These are phyloP conservation scores for Cygnus atratus DNA, from an alignment of 2,113 vertebrate genomes.

Conservation along the genomic window DNA sequence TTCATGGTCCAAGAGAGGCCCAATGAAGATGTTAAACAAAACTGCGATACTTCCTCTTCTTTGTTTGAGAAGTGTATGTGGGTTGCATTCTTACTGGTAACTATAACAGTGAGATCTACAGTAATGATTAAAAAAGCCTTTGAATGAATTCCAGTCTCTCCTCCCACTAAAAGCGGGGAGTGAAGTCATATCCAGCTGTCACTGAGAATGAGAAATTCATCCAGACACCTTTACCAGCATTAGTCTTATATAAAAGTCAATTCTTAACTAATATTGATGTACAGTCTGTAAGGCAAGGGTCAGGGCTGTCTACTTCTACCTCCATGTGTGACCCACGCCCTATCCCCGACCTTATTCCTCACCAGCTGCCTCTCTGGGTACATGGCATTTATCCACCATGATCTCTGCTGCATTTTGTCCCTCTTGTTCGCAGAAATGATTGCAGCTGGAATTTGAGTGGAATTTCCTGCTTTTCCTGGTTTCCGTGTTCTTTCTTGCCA, in stretches of 20 bases:
- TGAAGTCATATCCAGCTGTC: conserved; percentile 7
- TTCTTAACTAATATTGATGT: background rate
- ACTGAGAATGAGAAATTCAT: background rate
- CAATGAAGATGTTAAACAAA: background rate
- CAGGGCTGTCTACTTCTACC: background rate
- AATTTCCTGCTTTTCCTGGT: conserved; percentile 59
- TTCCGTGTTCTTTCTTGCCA: conserved; percentile 33
- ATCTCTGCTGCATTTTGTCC: background rate
- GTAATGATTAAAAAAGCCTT: conserved; percentile 31
- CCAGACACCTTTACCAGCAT: background rate
- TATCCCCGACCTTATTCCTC: background rate
- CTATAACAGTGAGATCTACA: conserved; percentile 11
- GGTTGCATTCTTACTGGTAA: conserved; percentile 3
- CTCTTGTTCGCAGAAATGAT: conserved; percentile 34
- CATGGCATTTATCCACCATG: background rate
- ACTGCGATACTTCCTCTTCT: conserved; percentile 24
- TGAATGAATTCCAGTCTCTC: conserved; percentile 45
- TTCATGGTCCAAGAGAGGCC: background rate
- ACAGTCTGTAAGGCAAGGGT: background rate
- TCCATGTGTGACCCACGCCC: background rate
- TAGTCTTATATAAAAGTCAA: background rate
- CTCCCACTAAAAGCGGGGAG: conserved; percentile 17
- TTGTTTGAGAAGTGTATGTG: background rate
- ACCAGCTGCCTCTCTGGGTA: background rate
- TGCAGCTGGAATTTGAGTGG: conserved; percentile 55